Evolutionary conservation across 2,888 invertebrate genomes (phyloP).

Genomic region (Conchocele bisecta): DNA sequence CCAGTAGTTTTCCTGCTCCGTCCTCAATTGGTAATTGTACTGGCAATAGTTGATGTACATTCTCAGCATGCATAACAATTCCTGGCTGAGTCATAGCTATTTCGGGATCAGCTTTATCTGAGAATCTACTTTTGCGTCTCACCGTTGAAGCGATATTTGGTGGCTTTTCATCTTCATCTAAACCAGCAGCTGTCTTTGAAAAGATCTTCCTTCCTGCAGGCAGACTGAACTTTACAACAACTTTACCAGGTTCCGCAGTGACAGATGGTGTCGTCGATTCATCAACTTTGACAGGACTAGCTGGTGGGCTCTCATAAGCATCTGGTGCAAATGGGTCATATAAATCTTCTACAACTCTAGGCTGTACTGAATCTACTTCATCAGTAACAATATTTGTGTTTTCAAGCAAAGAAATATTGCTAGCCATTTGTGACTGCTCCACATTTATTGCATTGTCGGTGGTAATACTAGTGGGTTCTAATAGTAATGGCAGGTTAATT

Average conservation of each 20-base stretch:
- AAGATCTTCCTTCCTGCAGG: constrained; percentile 45
- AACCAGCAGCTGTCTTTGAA: constrained; percentile 39
- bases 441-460: no score
- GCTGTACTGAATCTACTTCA: background rate
- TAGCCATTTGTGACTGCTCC: no score
- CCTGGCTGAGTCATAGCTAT: no score
- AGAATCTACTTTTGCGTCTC: constrained; percentile 25
- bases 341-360: constrained; percentile 26
- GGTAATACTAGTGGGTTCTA: no score
- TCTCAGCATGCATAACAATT: no score
- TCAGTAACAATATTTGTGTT: background rate
- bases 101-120: no score
- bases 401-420: background rate
- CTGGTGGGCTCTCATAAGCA: constrained; percentile 17
- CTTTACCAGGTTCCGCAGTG: constrained; percentile 11
- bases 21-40: no score
- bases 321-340: constrained; percentile 57
- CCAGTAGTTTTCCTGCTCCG: constrained; percentile 46
- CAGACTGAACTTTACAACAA: constrained; percentile 49
- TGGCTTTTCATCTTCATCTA: constrained; percentile 42
- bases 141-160: background rate
- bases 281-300: constrained; percentile 3
- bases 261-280: background rate
- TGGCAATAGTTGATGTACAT: no score
- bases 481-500: no score